A percentile compares a stretch with the other conserved stretches of the same genome.
Evolutionary conservation across 1,140 invertebrate genomes (phyloP).

Genomic region (Yoshiicerus persimilis): DNA sequence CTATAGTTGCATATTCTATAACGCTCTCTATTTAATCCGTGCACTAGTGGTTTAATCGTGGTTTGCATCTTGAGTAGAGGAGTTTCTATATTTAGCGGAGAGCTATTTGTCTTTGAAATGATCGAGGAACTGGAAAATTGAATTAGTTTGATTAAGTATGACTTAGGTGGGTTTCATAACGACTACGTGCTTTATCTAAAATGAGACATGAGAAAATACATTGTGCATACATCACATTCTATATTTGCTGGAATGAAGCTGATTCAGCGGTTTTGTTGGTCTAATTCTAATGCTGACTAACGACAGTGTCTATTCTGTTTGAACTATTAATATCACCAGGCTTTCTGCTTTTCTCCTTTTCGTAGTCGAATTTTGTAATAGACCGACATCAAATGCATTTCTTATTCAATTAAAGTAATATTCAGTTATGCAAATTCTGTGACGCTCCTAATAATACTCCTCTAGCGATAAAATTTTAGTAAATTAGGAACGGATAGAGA

Average conservation of each 20-base stretch:
- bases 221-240: no score
- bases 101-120: background rate
- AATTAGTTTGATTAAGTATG: conserved; percentile 27
- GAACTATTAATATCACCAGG: background rate
- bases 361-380: no score
- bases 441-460: no score
- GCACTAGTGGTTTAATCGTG: no score
- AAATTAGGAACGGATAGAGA: no score
- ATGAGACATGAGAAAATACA: no score
- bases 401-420: background rate
- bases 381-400: no score
- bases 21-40: background rate
- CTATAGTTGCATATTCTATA: background rate
- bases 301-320: background rate
- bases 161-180: background rate
- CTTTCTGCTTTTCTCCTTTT: background rate
- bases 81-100: background rate
- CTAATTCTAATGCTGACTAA: background rate
- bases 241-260: background rate
- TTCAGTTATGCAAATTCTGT: no score
- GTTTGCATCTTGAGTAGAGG: background rate
- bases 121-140: background rate
- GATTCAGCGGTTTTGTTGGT: background rate
- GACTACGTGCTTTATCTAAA: background rate
- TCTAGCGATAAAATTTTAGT: no score